Percentiles rank a stretch among this genome's conserved stretches.
These are phyloP conservation scores for Zoanthus gigantus DNA, from an alignment of 92 coral and sea anemone species.

Conservation along the genomic window DNA sequence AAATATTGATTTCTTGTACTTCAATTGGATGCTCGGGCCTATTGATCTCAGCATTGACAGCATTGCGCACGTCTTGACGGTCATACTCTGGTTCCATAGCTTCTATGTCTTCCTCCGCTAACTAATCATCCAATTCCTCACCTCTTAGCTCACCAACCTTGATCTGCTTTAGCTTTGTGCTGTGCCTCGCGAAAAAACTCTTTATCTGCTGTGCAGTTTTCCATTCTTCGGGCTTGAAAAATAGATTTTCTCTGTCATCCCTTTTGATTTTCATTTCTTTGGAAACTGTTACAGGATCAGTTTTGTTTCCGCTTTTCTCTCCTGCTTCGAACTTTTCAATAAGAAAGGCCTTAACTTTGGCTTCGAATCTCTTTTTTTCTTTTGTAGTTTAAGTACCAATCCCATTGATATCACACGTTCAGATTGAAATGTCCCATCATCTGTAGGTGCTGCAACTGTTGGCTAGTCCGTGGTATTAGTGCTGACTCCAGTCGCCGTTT, in stretches of 20 bases:
- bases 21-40: constrained; percentile 47
- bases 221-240: constrained; percentile 9
- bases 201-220: constrained; percentile 63
- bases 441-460: background rate
- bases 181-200: constrained; percentile 60
- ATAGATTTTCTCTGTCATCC: constrained; percentile 67
- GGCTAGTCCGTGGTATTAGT: background rate
- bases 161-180: constrained; percentile 18
- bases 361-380: constrained; percentile 48
- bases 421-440: background rate
- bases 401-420: constrained; percentile 55
- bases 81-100: constrained; percentile 42
- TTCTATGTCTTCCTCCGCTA: constrained; percentile 37
- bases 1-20: constrained; percentile 26
- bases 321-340: constrained; percentile 66
- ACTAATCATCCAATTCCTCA: constrained; percentile 16
- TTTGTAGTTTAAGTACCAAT: constrained; percentile 70
- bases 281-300: constrained; percentile 67
- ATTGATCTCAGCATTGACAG: constrained; percentile 21
- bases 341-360: constrained; percentile 58
- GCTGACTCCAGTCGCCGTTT: background rate
- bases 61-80: constrained; percentile 5
- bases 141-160: background rate
- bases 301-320: constrained; percentile 50
- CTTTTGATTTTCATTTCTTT: constrained; percentile 68